Evolutionary conservation across 2,888 invertebrate genomes (phyloP), one percentile per base, ranked within the genome.

Genomic region (Cerastoderma edule): DNA sequence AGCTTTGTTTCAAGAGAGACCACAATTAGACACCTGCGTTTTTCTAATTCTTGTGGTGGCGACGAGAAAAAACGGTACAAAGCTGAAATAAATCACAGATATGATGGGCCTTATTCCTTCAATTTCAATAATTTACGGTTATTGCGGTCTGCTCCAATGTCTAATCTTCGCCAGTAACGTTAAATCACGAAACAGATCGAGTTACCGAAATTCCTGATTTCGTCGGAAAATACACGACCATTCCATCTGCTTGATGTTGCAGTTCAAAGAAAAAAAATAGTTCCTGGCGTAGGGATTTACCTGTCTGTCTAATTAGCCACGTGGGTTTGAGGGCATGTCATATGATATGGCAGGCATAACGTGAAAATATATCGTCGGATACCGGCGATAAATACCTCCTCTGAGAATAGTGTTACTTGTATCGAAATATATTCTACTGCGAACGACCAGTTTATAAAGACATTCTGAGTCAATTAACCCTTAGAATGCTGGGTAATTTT

Each of bases 251-350:
- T 60, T 60, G 60, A 60, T 39, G 39, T 60, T 8, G 60, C 39
- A 39, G 60, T 60, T 60, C 60, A 60, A 60, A 60, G 60, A 60
- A 39, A 60, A n/a, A n/a, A 60, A 39, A 60, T 35, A 60, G 60
- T 60, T 60, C 60, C 60, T 60, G 60, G 60, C 60, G 60, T 39
- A 60, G 39, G 30, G 33, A 60, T 60, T 60, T 60, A 60, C 60
- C 60, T 60, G 32, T 60, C n/a, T 22, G 60, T n/a, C 24, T 60
- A 32, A 60, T 60, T 60, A 60, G 33, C 22, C 22, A 6, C 39
- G 24, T 60, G 60, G 39, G 35, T 60, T 60, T 39, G 39, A 57
- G 32, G 57, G 57, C n/a, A n/a, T n/a, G n/a, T n/a, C n/a, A n/a
- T n/a, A n/a, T n/a, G n/a, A n/a, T n/a, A n/a, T n/a, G n/a, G n/a